A percentile compares a stretch with the other conserved stretches of the same genome.
These are phyloP conservation scores for Osmerus eperlanus DNA, from an alignment of 2,113 vertebrate species.

Conservation along the genomic window DNA sequence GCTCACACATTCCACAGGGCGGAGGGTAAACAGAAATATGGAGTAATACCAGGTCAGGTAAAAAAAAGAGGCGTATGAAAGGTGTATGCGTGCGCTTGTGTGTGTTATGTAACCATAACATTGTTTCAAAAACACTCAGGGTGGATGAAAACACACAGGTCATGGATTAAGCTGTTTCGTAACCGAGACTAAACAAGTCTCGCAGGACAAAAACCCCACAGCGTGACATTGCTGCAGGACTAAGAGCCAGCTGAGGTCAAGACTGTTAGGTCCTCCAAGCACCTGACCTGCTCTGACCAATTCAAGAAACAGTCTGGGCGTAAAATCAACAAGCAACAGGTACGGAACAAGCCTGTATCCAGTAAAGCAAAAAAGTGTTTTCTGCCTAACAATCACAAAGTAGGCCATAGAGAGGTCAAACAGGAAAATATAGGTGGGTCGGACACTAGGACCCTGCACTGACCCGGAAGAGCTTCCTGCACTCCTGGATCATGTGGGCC, in stretches of 20 bases:
- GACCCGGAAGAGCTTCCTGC: constrained; percentile 92
- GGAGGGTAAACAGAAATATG: neutral
- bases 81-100: neutral
- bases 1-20: neutral
- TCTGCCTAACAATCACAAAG: no score
- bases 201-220: constrained; percentile 24
- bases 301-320: no score
- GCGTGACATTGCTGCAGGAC: no score
- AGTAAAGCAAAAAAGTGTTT: no score
- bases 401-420: neutral
- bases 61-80: neutral
- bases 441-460: constrained; percentile 44
- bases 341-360: no score
- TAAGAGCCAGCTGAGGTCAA: no score
- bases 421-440: neutral
- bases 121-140: neutral
- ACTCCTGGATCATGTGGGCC: constrained; percentile 96
- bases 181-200: constrained; percentile 37
- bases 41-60: constrained; percentile 9
- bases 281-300: no score
- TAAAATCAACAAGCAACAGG: no score
- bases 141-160: constrained; percentile 16
- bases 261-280: no score
- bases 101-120: constrained; percentile 21
- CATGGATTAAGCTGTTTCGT: constrained; percentile 29